A percentile compares a stretch with the other conserved stretches of the same genome.
Conservation (phyloP, 2,113 vertebrate genomes). For the Rhynchopsitta pachyrhyncha region DNA sequence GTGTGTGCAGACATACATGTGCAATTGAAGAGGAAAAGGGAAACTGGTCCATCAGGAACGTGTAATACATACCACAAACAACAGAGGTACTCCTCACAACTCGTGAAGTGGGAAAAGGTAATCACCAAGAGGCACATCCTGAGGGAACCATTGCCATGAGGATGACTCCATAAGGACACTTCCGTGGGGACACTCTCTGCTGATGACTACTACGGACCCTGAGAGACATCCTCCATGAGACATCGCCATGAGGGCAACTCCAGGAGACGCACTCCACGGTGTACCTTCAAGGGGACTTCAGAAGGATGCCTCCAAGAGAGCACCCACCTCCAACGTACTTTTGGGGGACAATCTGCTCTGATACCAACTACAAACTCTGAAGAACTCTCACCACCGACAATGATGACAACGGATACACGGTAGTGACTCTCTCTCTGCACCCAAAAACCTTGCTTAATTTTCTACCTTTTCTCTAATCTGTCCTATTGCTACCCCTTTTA, state of each 20-base stretch:
- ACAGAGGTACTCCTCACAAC: neutral
- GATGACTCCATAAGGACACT: neutral
- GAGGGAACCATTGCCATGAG: neutral
- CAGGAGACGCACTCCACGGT: neutral
- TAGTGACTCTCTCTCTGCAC: neutral
- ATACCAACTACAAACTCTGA: neutral
- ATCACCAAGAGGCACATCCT: neutral
- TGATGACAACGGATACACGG: neutral
- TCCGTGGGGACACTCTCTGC: neutral
- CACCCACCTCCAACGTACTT: neutral
- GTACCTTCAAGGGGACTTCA: neutral
- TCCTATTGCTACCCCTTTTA: neutral
- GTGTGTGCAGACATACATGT: neutral
- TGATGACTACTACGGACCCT: neutral
- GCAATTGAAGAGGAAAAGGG: neutral
- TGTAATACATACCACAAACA: neutral
- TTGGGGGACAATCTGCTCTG: neutral
- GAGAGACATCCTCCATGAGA: neutral
- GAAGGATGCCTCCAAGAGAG: neutral
- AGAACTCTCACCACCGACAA: neutral
- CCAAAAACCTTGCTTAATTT: neutral
- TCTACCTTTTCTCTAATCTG: neutral
- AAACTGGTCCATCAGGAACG: neutral
- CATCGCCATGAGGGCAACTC: neutral
- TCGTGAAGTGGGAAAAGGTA: neutral